Conservation (phyloP, 2,797 vertebrate genomes). For the Alauda arvensis region DNA sequence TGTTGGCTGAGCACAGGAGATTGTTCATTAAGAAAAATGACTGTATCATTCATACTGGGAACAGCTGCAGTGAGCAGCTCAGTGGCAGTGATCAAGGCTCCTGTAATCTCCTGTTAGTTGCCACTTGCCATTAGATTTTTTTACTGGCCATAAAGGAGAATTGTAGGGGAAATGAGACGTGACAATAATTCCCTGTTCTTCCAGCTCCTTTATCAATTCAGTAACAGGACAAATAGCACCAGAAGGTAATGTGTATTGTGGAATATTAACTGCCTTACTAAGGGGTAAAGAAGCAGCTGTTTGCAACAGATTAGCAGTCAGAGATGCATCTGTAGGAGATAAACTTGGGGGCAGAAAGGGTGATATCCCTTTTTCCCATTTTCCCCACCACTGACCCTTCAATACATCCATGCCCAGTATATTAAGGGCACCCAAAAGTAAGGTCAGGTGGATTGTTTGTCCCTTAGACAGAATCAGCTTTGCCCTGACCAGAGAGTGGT, state of each 20-base stretch:
- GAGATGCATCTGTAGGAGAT: neutral
- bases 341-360: neutral
- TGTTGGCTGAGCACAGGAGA: neutral
- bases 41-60: neutral
- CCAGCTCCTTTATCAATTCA: conserved; percentile 18
- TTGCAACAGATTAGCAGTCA: conserved; percentile 8
- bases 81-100: neutral
- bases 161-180: neutral
- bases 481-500: neutral
- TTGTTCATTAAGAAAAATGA: neutral
- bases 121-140: conserved; percentile 20
- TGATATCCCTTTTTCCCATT: neutral
- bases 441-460: neutral
- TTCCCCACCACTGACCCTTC: neutral
- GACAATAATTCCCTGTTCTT: conserved; percentile 3
- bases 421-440: neutral
- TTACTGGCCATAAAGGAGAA: conserved; percentile 19
- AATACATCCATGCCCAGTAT: neutral
- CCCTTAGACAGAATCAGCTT: neutral
- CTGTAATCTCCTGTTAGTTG: neutral
- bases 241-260: conserved; percentile 3
- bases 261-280: conserved; percentile 11
- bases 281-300: conserved; percentile 17
- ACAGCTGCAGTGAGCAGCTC: conserved; percentile 11
- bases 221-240: conserved; percentile 10